A percentile compares a stretch with the other conserved stretches of the same genome.
phyloP scores from a whole-genome alignment of 2,888 invertebrate genomes.

The Standfussiana lucernea region DNA sequence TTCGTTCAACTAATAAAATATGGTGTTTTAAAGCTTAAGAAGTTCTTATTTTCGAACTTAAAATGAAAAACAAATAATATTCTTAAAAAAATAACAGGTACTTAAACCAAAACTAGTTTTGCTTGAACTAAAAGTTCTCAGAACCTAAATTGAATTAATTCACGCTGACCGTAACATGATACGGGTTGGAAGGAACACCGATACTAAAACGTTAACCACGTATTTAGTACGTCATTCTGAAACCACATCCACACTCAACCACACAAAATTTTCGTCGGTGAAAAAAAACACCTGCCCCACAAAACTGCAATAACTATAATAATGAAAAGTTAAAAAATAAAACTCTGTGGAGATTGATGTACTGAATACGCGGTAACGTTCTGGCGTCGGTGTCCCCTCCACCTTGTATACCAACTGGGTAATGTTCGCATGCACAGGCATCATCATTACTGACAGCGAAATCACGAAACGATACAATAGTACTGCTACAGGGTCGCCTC shows the following conservation, averaged over 20 bases:
- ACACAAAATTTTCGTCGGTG: no score
- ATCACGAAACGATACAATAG: conserved; percentile 7
- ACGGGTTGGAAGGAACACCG: no score
- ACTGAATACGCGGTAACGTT: no score
- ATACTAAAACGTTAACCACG: no score
- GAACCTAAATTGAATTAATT: neutral
- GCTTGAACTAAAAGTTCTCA: neutral
- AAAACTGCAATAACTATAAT: no score
- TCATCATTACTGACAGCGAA: neutral
- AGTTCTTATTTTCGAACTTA: neutral
- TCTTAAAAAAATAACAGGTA: neutral
- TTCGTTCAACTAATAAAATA: neutral
- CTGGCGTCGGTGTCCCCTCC: no score
- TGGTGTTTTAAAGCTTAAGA: neutral
- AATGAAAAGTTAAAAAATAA: no score
- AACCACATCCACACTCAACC: no score
- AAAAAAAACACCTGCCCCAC: no score
- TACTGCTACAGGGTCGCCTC: neutral
- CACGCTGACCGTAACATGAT: neutral
- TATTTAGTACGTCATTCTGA: no score
- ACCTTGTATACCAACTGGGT: neutral
- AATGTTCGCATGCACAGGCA: neutral
- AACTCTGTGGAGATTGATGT: no score
- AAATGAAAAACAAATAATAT: neutral
- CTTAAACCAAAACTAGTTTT: neutral